phyloP scores from a whole-genome alignment of 2,113 vertebrate genomes.

The Ploceus nigricollis region DNA sequence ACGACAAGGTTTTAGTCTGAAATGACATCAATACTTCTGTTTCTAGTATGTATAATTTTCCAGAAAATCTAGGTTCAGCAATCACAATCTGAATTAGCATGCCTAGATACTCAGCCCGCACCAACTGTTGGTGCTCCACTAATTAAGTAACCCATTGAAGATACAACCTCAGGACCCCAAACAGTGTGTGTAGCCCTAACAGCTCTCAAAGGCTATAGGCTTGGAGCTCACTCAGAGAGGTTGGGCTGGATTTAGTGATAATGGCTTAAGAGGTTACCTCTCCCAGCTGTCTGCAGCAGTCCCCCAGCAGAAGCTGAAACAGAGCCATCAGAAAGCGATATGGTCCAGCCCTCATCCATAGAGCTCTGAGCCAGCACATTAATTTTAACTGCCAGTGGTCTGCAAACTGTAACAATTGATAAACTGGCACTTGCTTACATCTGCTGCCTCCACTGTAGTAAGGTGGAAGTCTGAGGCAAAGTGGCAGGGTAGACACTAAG shows the following conservation, averaged over 20 bases:
- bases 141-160: background rate
- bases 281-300: constrained; percentile 36
- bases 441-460: background rate
- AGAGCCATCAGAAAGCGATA: background rate
- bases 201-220: background rate
- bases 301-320: constrained; percentile 32
- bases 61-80: background rate
- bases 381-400: constrained; percentile 38
- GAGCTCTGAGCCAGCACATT: constrained; percentile 6
- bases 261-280: constrained; percentile 5
- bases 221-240: constrained; percentile 9
- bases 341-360: background rate
- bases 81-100: background rate
- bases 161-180: background rate
- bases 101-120: background rate
- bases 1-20: background rate
- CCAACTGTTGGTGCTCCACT: background rate
- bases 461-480: background rate
- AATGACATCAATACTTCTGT: background rate
- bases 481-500: background rate
- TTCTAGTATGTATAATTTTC: background rate
- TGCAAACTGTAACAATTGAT: constrained; percentile 17
- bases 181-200: background rate
- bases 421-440: constrained; percentile 25
- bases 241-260: background rate